A percentile compares a stretch with the other conserved stretches of the same genome.
phyloP scores from a whole-genome alignment of 2,888 invertebrate species.

The Drosophila neoperkinsi region DNA sequence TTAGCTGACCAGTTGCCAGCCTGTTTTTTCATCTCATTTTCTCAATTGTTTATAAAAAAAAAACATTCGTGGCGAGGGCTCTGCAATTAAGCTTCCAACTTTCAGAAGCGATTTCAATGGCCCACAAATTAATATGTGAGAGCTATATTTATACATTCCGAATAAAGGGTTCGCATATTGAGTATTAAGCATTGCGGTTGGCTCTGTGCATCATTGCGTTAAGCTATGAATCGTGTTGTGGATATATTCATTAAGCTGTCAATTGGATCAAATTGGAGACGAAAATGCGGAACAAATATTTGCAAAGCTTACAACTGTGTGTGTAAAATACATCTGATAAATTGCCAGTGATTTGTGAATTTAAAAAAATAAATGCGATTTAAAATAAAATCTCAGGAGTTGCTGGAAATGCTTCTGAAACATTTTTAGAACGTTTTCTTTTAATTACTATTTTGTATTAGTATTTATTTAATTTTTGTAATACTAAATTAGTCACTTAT shows the following conservation, averaged over 20 bases:
- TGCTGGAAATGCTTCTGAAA: background rate
- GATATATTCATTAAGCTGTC: constrained; percentile 22
- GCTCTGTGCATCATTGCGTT: constrained; percentile 2
- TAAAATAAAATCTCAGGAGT: background rate
- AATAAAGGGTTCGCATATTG: constrained; percentile 13
- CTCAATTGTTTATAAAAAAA: constrained; percentile 18
- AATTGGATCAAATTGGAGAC: constrained; percentile 19
- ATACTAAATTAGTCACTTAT: background rate
- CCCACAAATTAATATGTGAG: constrained; percentile 37
- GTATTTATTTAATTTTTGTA: background rate
- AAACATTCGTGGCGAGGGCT: constrained; percentile 3
- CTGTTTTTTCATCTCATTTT: constrained; percentile 12
- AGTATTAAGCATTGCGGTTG: constrained; percentile 16
- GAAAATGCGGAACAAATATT: background rate
- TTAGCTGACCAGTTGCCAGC: constrained; percentile 30
- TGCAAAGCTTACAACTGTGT: constrained; percentile 1
- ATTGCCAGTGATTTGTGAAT: background rate
- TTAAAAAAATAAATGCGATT: background rate
- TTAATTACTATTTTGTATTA: background rate
- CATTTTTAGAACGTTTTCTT: background rate
- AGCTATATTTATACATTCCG: constrained; percentile 10
- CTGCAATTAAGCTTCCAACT: constrained; percentile 41
- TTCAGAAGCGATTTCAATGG: constrained; percentile 23
- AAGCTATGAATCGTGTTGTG: constrained; percentile 25
- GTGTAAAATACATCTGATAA: background rate